Conservation (phyloP, 2,797 vertebrate genomes). For the Xiphorhynchus erythropygius region DNA sequence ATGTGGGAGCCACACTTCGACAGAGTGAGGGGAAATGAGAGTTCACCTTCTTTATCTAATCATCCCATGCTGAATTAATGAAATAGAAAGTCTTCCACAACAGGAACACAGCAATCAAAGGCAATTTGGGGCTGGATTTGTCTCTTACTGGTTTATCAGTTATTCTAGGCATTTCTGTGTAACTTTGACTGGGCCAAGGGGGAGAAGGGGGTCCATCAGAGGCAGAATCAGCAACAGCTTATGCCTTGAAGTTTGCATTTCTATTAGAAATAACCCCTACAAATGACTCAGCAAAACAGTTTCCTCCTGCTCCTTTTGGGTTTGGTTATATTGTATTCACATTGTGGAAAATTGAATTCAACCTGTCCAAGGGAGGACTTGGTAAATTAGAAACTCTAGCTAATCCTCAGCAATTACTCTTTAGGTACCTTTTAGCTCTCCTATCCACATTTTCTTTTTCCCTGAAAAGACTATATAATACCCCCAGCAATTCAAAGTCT, state of each 20-base stretch:
- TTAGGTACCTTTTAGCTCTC: background rate
- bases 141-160: background rate
- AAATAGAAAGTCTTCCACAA: background rate
- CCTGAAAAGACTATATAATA: background rate
- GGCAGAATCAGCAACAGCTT: background rate
- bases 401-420: background rate
- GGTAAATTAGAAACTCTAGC: background rate
- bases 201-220: background rate
- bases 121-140: background rate
- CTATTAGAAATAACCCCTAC: background rate
- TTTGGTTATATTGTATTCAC: background rate
- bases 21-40: background rate
- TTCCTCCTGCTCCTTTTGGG: background rate
- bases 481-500: background rate
- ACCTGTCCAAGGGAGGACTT: background rate
- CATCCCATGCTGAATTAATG: background rate
- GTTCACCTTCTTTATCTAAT: conserved; percentile 6
- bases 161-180: background rate
- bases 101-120: background rate
- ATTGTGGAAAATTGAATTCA: background rate
- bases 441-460: background rate
- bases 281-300: background rate
- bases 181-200: background rate
- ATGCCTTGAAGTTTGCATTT: background rate
- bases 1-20: background rate